A percentile compares a stretch with the other conserved stretches of the same genome.
Evolutionary conservation across 2,113 vertebrate species (phyloP).

Genomic region (Centropristis striata): DNA sequence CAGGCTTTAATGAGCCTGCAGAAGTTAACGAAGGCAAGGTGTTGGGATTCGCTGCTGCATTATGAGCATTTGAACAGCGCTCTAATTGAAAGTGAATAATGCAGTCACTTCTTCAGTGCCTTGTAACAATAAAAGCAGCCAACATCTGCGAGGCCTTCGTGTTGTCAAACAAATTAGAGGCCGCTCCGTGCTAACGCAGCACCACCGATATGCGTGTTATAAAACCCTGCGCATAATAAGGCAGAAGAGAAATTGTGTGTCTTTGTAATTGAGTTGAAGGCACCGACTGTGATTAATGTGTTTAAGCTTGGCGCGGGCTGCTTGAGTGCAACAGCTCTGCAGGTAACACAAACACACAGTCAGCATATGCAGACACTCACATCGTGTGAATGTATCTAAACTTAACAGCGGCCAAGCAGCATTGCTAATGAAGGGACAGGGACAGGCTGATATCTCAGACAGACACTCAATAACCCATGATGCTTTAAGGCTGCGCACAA

Average conservation of each 20-base stretch:
- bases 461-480: conserved; percentile 64
- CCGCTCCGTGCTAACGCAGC: conserved; percentile 54
- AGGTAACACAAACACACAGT: conserved; percentile 70
- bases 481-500: conserved; percentile 49
- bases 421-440: conserved; percentile 47
- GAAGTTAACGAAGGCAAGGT: conserved; percentile 47
- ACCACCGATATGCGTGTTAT: conserved; percentile 37
- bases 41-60: conserved; percentile 42
- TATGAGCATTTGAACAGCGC: conserved; percentile 41
- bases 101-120: conserved; percentile 43
- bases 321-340: conserved; percentile 38
- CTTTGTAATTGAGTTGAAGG: conserved; percentile 75
- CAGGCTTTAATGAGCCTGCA: conserved; percentile 47
- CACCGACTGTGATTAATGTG: conserved; percentile 78
- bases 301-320: conserved; percentile 57
- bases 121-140: conserved; percentile 62
- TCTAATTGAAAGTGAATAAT: conserved; percentile 74
- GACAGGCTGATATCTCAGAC: conserved; percentile 55
- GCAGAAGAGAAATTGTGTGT: conserved; percentile 68
- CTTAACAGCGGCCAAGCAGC: conserved; percentile 41
- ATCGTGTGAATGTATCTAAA: conserved; percentile 25
- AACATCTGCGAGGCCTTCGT: conserved; percentile 63
- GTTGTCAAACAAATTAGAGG: conserved; percentile 73
- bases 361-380: conserved; percentile 47
- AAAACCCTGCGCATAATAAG: conserved; percentile 69